A percentile compares a stretch with the other conserved stretches of the same genome.
These are phyloP conservation scores for Isichthys henryi DNA, from an alignment of 2,113 vertebrate genomes.

Conservation along the genomic window DNA sequence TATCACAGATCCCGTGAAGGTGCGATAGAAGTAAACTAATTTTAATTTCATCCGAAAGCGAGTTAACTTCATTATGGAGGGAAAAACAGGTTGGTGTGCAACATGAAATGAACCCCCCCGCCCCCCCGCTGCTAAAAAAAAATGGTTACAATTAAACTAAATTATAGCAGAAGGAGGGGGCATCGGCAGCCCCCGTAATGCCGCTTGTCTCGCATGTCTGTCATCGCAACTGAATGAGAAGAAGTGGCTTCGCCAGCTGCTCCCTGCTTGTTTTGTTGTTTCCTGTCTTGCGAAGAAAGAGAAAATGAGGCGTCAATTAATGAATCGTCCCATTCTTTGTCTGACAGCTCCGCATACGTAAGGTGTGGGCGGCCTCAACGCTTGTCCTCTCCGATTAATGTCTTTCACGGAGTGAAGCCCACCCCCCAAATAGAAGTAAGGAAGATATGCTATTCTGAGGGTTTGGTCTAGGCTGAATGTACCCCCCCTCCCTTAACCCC, in stretches of 20 bases:
- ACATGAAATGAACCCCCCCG: not conserved
- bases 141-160: slow-evolving; percentile 17
- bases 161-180: slow-evolving; percentile 15
- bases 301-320: slow-evolving; percentile 96
- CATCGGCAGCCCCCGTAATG: not conserved
- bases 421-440: slow-evolving; percentile 62
- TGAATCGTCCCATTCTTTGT: slow-evolving; percentile 96
- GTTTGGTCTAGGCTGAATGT: slow-evolving; percentile 74
- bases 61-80: not conserved
- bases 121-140: not conserved
- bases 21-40: not conserved
- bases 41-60: not conserved
- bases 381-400: slow-evolving; percentile 77
- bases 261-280: slow-evolving; percentile 89
- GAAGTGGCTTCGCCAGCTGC: slow-evolving; percentile 89
- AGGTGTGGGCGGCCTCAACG: slow-evolving; percentile 83
- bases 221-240: slow-evolving; percentile 79
- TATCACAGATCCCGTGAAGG: not conserved
- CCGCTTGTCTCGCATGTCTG: slow-evolving; percentile 67
- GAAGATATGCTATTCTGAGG: slow-evolving; percentile 71
- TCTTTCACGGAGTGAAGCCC: slow-evolving; percentile 82
- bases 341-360: slow-evolving; percentile 97
- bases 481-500: slow-evolving; percentile 69
- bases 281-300: slow-evolving; percentile 93
- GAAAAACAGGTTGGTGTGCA: not conserved